Evolutionary conservation across 2,113 vertebrate genomes (phyloP), one percentile per base, ranked within the genome.

Genomic region (Tauraco erythrolophus): DNA sequence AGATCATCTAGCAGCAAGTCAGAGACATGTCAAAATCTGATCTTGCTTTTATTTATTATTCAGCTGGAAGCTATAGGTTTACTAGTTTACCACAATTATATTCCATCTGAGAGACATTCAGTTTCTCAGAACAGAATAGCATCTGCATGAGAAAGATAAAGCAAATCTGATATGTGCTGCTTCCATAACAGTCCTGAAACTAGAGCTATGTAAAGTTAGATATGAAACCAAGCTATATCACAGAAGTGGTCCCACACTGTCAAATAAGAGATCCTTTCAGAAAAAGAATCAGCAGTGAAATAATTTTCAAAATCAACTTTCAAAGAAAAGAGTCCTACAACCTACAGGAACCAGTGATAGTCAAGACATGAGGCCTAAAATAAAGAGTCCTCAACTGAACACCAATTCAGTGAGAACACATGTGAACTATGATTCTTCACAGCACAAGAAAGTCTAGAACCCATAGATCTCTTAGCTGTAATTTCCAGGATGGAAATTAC

Each of bases 51-150:
- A 92, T 87, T 95, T 94, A 92, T 66, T 85, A 62, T 70, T 85
- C 79, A 83, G 85, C 70, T 91, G 83, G 75, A 95, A 95, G 71
- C 61, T 84, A 76, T 45, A 72, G 50, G 70, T 58, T 94, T 88
- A 94, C 70, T 53, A 39, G n/a, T 91, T 85, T 93, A 72, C 66
- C 62, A 93, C 88, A 89, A 54, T 71, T 82, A 46, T 68, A 54
- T 53, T 80, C 80, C 76, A 86, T 46, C 61, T 86, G 76, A 80
- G 71, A 94, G 53, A 68, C 54, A 79, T 43, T 74, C 41, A 13
- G n/a, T 51, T 88, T 81, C 83, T 91, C 62, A 64, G 77, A 48
- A 76, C 16, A 86, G 46, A 93, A 62, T 1, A 86, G 54, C 76
- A 91, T 88, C 61, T 65, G 37, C 61, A 66, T 16, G 12, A 86